Base-by-base conservation (phyloP, 2,113 vertebrate species). In the Paramisgurnus dabryanus region DNA sequence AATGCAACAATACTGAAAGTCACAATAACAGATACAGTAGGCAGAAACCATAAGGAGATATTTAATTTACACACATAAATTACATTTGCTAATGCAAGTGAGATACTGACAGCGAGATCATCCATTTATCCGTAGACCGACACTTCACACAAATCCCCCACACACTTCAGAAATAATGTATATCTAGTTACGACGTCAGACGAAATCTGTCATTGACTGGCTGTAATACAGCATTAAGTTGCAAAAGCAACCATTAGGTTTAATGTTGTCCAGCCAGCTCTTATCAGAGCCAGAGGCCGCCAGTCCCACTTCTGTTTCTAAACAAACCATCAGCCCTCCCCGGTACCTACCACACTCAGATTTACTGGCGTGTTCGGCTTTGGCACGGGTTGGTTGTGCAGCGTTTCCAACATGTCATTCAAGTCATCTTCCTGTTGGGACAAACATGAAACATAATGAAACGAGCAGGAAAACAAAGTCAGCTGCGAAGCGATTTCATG, bases 291-390 rank as follows among this genome's bases (percentile, higher is more conserved):
- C 8, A 65, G 86, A 87, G 85, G 82, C 87, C 84, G 87, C 87
- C 86, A 85, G 87, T 77, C 69, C 84, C 86, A 86, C 87, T 90
- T 90, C 83, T 82, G 83, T 87, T 90, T 91, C 86, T 83, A 92
- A 91, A 87, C 88, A 88, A 72, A 79, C 82, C 79, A 83, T 86
- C 87, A 87, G 67, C n/a, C 76, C 73, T 70, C 76, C 80, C 61
- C 76, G 83, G 79, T 88, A 96, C 97, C 87, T 93, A 98, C 98
- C 96, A 98, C 93, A 86, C 93, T 99, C 90, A 99, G 91, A 90
- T 89, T 97, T 90, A 99, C 93, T 64, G 95, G 93, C 85, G 93
- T 96, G 70, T 95, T 95, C 39, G 95, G 94, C 90, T 95, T 95
- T 87, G 98, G 98, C 90, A 99, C 95, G 58, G 95, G 93, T 87